Evolutionary conservation across 2,888 invertebrate species (phyloP).

Genomic region (Drosophila bunnanda): DNA sequence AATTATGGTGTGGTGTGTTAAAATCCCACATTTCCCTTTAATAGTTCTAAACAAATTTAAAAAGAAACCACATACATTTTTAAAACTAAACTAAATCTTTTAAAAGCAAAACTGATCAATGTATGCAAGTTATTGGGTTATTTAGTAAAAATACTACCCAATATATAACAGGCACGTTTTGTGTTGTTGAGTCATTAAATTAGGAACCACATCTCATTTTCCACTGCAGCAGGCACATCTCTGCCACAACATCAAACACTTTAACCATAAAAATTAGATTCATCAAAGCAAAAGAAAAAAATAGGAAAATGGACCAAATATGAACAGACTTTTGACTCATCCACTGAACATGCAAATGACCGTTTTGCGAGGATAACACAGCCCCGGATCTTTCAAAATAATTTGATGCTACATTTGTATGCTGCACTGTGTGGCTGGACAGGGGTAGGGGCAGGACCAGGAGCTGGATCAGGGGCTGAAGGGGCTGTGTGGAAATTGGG

Average conservation of each 20-base stretch:
- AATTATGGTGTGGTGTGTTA: not conserved
- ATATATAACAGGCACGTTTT: not conserved
- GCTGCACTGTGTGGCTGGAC: slow-evolving; percentile 42
- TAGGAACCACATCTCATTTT: not conserved
- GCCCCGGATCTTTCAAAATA: slow-evolving; percentile 50
- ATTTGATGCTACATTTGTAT: slow-evolving; percentile 67
- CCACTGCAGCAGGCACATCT: slow-evolving; percentile 7
- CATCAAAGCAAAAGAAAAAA: slow-evolving; percentile 26
- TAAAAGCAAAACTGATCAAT: no score
- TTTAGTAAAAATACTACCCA: not conserved
- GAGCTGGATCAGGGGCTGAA: slow-evolving; percentile 6
- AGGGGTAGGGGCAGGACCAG: slow-evolving; percentile 5
- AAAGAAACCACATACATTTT: no score
- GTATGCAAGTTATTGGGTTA: not conserved
- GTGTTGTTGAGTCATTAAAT: not conserved
- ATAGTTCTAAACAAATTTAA: no score
- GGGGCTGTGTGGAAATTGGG: slow-evolving; percentile 14
- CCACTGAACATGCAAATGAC: slow-evolving; percentile 49
- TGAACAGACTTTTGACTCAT: slow-evolving; percentile 42
- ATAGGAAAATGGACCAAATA: slow-evolving; percentile 24
- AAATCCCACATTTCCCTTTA: not conserved
- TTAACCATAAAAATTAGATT: slow-evolving; percentile 50
- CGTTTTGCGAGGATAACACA: slow-evolving; percentile 33
- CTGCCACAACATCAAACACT: slow-evolving; percentile 40
- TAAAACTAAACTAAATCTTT: no score